Evolutionary conservation across 2,888 invertebrate genomes (phyloP), one percentile per base, ranked within the genome.

Genomic region (Pogonocherus hispidulus): DNA sequence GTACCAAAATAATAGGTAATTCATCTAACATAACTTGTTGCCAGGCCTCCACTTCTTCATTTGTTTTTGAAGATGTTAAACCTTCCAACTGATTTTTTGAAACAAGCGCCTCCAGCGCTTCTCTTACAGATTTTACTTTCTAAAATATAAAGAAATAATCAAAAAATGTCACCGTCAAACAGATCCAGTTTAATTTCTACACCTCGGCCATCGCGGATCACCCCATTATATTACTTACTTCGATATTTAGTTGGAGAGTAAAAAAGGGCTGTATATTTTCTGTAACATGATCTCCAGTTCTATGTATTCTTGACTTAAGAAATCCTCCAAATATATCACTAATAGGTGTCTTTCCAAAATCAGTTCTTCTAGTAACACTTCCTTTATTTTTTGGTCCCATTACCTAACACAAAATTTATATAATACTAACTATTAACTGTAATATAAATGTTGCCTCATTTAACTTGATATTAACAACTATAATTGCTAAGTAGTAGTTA

Each of bases 231-330:
- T 8, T 55, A 78, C 81, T 81, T 83, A 96, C 96, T 90, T 97
- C 96, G 78, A 98, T 96, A 82, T 98, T 97, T 27, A 98, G 89
- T 84, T 96, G 97, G 70, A 98, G 88, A 0, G 97, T 97, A 84
- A 97, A 97, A 87, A 98, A 98, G 0, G 98, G 98, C 85, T 98
- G 96, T 73, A 98, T 93, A 76, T 94, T 96, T 82, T 96, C 96
- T 0, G 97, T 96, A 75, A 94, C 91, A 82, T 91, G 91, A 81
- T 92, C 91, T 11, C 91, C 90, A 8, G 91, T 88, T 68, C 94
- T 89, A 76, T 92, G 92, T 70, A 98, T 89, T 9, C 94, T 91
- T 47, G 96, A 94, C 69, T 96, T 91, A 72, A 97, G 89, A 81
- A 96, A 93, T 51, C 98, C 98, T 74, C 96, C 93, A 87, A 98